Evolutionary conservation across 2,888 invertebrate species (phyloP).

Genomic region (Rutpela maculata): DNA sequence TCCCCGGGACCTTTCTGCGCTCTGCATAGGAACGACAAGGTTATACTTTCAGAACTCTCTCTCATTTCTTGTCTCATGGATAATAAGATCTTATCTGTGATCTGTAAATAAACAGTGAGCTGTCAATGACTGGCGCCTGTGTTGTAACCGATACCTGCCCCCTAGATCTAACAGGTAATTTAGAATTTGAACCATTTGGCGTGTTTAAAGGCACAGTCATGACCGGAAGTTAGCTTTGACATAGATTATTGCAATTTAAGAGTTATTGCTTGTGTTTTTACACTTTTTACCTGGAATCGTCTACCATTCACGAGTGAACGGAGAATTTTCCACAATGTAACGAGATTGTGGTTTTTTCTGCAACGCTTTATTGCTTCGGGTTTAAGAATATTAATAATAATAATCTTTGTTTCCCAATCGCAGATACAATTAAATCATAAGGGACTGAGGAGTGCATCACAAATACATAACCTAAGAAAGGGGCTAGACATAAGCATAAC

Average conservation of each 20-base stretch:
- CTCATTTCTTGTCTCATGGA: conserved; percentile 43
- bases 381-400: too few relatives aligned
- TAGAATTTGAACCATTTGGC: conserved; percentile 51
- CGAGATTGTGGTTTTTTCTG: too few relatives aligned
- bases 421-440: too few relatives aligned
- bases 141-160: conserved; percentile 60
- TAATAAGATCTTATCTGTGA: conserved; percentile 62
- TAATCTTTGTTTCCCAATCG: too few relatives aligned
- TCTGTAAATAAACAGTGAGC: conserved; percentile 65
- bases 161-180: conserved; percentile 59
- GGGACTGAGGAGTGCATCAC: too few relatives aligned
- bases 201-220: conserved; percentile 44
- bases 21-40: conserved; percentile 11
- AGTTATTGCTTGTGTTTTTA: conserved; percentile 39
- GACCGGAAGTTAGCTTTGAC: conserved; percentile 62
- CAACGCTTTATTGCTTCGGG: too few relatives aligned
- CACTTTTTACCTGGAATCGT: conserved; percentile 46
- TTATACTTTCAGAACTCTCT: conserved; percentile 40
- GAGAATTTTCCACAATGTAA: too few relatives aligned
- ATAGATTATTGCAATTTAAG: conserved; percentile 46
- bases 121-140: conserved; percentile 68
- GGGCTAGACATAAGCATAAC: too few relatives aligned
- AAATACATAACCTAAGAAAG: too few relatives aligned
- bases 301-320: conserved; percentile 4
- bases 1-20: not conserved